Percentiles rank a stretch among this genome's conserved stretches.
phyloP scores from a whole-genome alignment of 1,140 invertebrate genomes.

The Pseudomyrmex concolor region DNA sequence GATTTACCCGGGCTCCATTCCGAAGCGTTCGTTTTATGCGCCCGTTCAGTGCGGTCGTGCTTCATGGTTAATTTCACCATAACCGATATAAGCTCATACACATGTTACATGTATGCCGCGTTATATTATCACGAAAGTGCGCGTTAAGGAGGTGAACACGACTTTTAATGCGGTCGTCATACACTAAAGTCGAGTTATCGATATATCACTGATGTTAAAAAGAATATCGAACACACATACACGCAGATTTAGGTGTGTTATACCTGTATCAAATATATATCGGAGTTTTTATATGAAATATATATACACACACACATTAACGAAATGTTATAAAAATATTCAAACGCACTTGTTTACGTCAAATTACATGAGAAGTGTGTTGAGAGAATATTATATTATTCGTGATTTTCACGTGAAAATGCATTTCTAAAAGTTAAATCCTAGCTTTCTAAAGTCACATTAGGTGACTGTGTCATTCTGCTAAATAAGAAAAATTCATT shows the following conservation, averaged over 20 bases:
- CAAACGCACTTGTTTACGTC: too few relatives aligned
- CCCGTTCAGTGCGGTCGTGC: conserved; percentile 5
- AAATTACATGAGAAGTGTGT: too few relatives aligned
- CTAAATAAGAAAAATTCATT: not conserved
- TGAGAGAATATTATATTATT: too few relatives aligned
- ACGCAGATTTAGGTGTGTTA: not conserved
- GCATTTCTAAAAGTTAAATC: too few relatives aligned
- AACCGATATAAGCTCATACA: conserved; percentile 26
- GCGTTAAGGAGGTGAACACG: not conserved
- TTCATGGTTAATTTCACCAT: conserved; percentile 38
- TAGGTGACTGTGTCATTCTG: not conserved
- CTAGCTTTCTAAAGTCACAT: not conserved
- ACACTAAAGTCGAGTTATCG: not conserved
- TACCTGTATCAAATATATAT: too few relatives aligned
- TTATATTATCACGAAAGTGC: not conserved
- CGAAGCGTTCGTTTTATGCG: conserved; percentile 42
- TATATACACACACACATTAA: too few relatives aligned
- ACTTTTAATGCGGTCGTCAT: not conserved
- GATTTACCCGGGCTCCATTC: conserved; percentile 32
- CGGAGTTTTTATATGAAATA: too few relatives aligned
- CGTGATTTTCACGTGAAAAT: too few relatives aligned
- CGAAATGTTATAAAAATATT: too few relatives aligned
- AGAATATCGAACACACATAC: too few relatives aligned
- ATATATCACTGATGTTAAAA: not conserved
- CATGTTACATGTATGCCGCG: not conserved